Evolutionary conservation across 2,797 vertebrate genomes (phyloP).

Genomic region (Taeniopygia guttata): DNA sequence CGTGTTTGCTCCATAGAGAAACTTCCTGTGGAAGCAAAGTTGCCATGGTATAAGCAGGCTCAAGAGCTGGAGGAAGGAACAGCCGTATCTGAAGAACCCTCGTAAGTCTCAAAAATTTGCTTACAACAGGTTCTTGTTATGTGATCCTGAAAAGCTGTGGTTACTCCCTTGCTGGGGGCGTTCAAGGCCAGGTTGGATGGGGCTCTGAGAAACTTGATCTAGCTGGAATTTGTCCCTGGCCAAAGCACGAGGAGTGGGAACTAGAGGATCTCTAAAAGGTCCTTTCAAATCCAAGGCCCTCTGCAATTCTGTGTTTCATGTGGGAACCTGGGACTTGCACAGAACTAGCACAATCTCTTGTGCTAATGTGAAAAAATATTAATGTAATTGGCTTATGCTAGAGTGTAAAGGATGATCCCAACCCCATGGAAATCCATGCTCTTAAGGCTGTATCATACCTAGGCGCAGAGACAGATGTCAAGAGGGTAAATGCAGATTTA

Average conservation of each 20-base stretch:
- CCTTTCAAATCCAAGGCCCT: not conserved
- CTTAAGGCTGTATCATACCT: not conserved
- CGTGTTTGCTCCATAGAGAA: conserved; percentile 79
- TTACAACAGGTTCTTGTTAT: not conserved
- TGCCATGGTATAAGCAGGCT: conserved; percentile 94
- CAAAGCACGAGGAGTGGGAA: rapidly evolving
- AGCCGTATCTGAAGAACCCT: conserved; percentile 87
- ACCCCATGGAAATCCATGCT: not conserved
- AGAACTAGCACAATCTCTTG: not conserved
- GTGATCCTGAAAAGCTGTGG: not conserved
- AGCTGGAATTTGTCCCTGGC: not conserved
- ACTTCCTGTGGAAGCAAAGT: conserved; percentile 90
- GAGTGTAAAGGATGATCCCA: not conserved
- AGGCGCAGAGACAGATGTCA: not conserved
- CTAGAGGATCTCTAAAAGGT: no score
- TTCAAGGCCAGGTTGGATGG: not conserved
- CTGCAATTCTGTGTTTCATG: not conserved
- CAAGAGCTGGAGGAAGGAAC: conserved; percentile 91
- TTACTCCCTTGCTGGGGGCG: not conserved
- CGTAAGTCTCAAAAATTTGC: conserved; percentile 80
- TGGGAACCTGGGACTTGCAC: not conserved
- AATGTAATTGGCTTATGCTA: not conserved
- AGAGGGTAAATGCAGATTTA: not conserved
- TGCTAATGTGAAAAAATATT: no score
- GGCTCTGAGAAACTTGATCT: not conserved